phyloP scores from a whole-genome alignment of 2,113 vertebrate species.

The Erpornis zantholeuca region DNA sequence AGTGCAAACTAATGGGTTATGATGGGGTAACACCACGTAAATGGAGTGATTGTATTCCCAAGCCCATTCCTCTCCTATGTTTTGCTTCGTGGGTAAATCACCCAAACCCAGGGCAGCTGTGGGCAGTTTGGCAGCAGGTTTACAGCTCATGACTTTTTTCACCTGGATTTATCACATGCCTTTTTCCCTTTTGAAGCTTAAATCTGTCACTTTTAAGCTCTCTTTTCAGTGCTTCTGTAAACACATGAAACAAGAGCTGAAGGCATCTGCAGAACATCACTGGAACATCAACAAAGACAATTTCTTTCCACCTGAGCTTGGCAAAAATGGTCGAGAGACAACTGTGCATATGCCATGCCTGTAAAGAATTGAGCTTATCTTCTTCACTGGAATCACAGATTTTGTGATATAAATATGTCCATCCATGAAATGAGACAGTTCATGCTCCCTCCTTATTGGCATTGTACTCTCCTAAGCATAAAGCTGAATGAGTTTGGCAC shows the following conservation, averaged over 20 bases:
- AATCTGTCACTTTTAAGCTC: not conserved
- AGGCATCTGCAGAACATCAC: not conserved
- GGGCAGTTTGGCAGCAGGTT: not conserved
- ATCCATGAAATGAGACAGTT: not conserved
- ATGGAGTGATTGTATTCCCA: no score
- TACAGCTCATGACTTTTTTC: not conserved
- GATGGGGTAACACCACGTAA: accelerated
- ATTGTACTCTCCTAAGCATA: not conserved
- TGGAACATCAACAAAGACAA: not conserved
- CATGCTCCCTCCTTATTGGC: not conserved
- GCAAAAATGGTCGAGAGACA: not conserved
- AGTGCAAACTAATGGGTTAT: not conserved
- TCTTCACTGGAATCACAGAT: not conserved
- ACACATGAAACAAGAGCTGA: not conserved
- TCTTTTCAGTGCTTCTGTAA: not conserved
- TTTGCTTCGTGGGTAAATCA: not conserved
- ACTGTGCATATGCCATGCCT: no score
- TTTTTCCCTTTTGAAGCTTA: not conserved
- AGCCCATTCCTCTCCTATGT: not conserved
- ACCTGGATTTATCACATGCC: not conserved
- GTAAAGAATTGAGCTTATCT: not conserved
- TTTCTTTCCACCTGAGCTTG: not conserved
- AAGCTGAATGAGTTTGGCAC: not conserved
- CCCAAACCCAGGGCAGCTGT: not conserved
- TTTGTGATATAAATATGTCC: not conserved